Evolutionary conservation across 2,797 vertebrate species (phyloP), one percentile per base, ranked within the genome.

Genomic region (Gymnothorax reevesii): DNA sequence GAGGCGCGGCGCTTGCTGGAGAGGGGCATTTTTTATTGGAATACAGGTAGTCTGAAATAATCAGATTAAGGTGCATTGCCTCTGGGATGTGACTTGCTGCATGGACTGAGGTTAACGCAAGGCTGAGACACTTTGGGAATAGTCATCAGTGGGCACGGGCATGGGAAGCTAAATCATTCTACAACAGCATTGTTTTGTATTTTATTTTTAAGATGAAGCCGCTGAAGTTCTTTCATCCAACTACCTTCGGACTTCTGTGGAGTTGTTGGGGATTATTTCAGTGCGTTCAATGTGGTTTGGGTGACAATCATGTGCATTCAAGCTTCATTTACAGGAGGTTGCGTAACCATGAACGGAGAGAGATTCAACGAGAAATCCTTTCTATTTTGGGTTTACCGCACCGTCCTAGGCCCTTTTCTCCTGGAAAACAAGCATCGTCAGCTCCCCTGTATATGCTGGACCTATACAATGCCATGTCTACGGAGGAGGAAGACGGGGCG

Each of bases 311-410:
- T 93, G 98, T 99, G 94, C 99, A 99, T 95, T 99, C 99, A n/a
- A 99, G 99, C 91, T 99, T 99, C 94, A 98, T 99, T 94, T 99
- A 99, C 96, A 96, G 99, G 96, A 96, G 98, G 90, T 95, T 99
- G 94, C 97, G 99, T 93, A 99, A 98, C 94, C 98, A 99, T 90
- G 99, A 99, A 88, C 97, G 98, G 93, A 94, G 97, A 94, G 99
- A 99, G 94, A 99, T 99, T 93, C 99, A 99, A 93, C 96, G 98
- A 92, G 99, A 99, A 93, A 99, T 99, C 94, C 98, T 99, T 89
- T 99, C 99, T 93, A 99, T 99, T 93, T 95, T 99, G 94, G 99
- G 99, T 86, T 94, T 99, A 88, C 99, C 99, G 88, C 99, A 99
- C 93, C 98, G 99, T 89, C 99, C 99, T 88, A 97, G 98, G 94